A percentile compares a stretch with the other conserved stretches of the same genome.
Evolutionary conservation across 1,140 invertebrate species (phyloP).

Genomic region (Druon quercuslanigerum): DNA sequence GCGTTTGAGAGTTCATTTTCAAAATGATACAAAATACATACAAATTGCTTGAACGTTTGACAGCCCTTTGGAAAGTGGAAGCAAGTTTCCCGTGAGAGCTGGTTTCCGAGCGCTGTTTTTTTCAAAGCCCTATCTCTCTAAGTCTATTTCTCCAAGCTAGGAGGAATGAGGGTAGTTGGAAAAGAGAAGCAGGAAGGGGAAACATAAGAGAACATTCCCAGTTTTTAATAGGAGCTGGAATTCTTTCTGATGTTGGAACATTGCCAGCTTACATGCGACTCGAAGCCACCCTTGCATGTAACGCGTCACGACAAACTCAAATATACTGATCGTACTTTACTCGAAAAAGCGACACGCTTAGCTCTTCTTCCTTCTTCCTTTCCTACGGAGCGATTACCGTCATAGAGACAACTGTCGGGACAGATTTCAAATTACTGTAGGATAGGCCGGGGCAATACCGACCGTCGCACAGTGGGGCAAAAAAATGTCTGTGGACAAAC

Average conservation of each 20-base stretch:
- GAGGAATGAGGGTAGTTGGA: not conserved
- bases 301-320: slow-evolving; percentile 57
- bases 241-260: slow-evolving; percentile 57
- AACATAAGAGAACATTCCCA: slow-evolving; percentile 55
- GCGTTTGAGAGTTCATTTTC: no score
- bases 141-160: slow-evolving; percentile 36
- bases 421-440: not conserved
- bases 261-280: slow-evolving; percentile 50
- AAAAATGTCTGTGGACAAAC: no score
- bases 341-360: not conserved
- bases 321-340: slow-evolving; percentile 51
- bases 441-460: no score
- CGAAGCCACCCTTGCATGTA: slow-evolving; percentile 51
- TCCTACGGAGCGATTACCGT: not conserved
- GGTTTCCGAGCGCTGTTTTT: slow-evolving; percentile 34
- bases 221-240: slow-evolving; percentile 60
- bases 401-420: not conserved
- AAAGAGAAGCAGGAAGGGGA: slow-evolving; percentile 22
- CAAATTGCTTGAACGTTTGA: slow-evolving; percentile 25
- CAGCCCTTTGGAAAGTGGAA: slow-evolving; percentile 41
- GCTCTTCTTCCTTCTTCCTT: slow-evolving; percentile 1
- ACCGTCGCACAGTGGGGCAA: no score
- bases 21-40: no score
- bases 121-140: slow-evolving; percentile 30
- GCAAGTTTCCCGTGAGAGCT: slow-evolving; percentile 46